Base-by-base conservation (phyloP, 1,140 invertebrate genomes). In the Brachionus calyciflorus region DNA sequence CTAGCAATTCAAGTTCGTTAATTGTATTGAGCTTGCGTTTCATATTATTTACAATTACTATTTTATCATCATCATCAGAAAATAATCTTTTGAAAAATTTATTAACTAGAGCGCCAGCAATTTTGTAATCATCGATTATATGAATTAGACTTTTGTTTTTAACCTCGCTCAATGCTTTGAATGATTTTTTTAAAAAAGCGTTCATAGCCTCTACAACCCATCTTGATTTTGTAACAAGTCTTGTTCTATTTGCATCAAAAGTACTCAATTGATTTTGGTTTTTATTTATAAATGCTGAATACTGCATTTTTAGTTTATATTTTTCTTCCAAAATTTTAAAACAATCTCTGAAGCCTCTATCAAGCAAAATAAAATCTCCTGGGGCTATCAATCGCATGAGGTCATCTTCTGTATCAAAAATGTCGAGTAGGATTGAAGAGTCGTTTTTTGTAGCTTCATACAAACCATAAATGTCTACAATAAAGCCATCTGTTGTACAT, bases 171-270 rank as follows among this genome's bases (percentile, higher is more conserved):
- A n/a, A n/a, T n/a, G n/a, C n/a, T n/a, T n/a, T n/a, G n/a, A n/a
- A n/a, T n/a, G n/a, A n/a, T n/a, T n/a, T n/a, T n/a, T n/a, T n/a
- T 26, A 26, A 55, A 55, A 55, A 55, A 55, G 51, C 51, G 26
- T 55, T 55, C 26, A 55, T 14, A 30, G 24, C 51, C 26, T 55
- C 51, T 1, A 55, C 51, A 55, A 55, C 51, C 51, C 51, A 55
- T 55, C 51, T 55, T 26, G 19, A 55, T 55, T 30, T 55, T 24
- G 51, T 26, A 55, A 55, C 51, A 55, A 55, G 4, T 30, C 26
- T 55, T 26, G 51, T 24, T 9, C 26, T 28, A 30, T 55, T 55
- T 26, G 26, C 51, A 26, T 55, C 24, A 14, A 55, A 14, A 26
- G 51, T 55, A 55, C 19, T 55, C 26, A 12, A 55, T 28, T 55